phyloP scores from a whole-genome alignment of 2,888 invertebrate genomes.

The Mayetiola destructor region DNA sequence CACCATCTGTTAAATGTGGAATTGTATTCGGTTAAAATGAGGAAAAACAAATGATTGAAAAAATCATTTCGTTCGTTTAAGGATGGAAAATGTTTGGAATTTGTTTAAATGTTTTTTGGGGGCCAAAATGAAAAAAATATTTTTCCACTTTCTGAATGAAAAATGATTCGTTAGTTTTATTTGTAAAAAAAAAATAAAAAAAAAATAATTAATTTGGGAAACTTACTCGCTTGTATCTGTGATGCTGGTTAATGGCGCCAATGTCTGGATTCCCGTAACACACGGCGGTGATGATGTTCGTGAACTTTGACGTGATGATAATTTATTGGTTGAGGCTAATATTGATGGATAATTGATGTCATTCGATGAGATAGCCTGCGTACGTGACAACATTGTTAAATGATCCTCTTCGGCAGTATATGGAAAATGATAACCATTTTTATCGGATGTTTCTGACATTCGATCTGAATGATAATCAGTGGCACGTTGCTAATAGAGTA shows the following conservation, averaged over 20 bases:
- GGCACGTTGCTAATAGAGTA: slow-evolving; percentile 33
- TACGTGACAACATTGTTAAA: slow-evolving; percentile 30
- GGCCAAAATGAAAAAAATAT: not conserved
- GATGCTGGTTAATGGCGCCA: slow-evolving; percentile 47
- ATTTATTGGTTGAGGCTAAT: slow-evolving; percentile 27
- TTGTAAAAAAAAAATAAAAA: not conserved
- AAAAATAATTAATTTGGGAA: not conserved
- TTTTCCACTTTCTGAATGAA: not conserved
- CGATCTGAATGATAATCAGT: slow-evolving; percentile 40
- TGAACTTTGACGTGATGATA: slow-evolving; percentile 30
- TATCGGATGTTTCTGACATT: slow-evolving; percentile 55
- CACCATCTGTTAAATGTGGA: slow-evolving; percentile 28
- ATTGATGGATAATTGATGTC: slow-evolving; percentile 39
- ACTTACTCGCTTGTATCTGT: slow-evolving; percentile 52
- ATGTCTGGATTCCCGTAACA: slow-evolving; percentile 40
- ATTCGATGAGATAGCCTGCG: slow-evolving; percentile 31
- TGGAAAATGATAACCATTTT: slow-evolving; percentile 70
- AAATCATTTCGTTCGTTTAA: not conserved
- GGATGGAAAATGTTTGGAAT: not conserved
- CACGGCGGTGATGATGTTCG: slow-evolving; percentile 33
- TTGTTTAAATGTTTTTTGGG: not conserved
- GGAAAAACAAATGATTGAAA: not conserved
- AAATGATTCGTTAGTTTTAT: not conserved
- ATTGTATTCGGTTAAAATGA: not conserved
- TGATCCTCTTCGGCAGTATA: slow-evolving; percentile 74